Base-by-base conservation (phyloP, 1,140 invertebrate genomes). In the Cydia splendana region DNA sequence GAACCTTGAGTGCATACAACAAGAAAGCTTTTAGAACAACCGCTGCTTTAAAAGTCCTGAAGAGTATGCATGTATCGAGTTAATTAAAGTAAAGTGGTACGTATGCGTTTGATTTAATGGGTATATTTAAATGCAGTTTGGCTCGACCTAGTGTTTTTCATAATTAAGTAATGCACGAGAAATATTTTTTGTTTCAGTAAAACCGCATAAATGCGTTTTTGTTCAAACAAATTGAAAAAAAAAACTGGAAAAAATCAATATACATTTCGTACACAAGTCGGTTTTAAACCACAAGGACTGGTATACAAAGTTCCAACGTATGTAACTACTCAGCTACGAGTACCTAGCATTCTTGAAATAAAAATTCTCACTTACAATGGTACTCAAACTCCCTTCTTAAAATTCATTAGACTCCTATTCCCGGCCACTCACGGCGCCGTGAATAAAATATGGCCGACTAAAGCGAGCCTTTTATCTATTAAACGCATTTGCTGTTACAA, bases 401-500 rank as follows among this genome's bases (percentile, higher is more conserved):
- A 89, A 89, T 90, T 90, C 88, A 90, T 91, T 90, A 91, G 79
- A 75, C 38, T 34, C 75, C 77, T 78, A 83, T 85, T 81, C 76
- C 79, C 83, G 84, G 80, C 85, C 77, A 71, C 88, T 84, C 38
- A 81, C 76, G 76, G 77, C 78, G 75, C 71, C 80, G 83, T 92
- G 90, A 91, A 92, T 92, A 91, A 92, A 86, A 92, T 91, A 92
- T 92, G 78, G 77, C 76, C 82, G 85, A 85, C 85, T 86, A 88
- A 88, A 87, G 80, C 80, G 84, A 83, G 85, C 82, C 89, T 90
- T 92, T 92, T 91, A 91, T 87, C 86, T 91, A 90, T 90, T 92
- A 90, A 88, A 91, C 85, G 86, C 88, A 90, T 89, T 91, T 90
- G 81, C 83, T 84, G 88, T 86, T 84, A 92, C 85, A 91, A 90